Evolutionary conservation across 2,888 invertebrate genomes (phyloP), one percentile per base, ranked within the genome.

Genomic region (Marasmarcha lunaedactyla): DNA sequence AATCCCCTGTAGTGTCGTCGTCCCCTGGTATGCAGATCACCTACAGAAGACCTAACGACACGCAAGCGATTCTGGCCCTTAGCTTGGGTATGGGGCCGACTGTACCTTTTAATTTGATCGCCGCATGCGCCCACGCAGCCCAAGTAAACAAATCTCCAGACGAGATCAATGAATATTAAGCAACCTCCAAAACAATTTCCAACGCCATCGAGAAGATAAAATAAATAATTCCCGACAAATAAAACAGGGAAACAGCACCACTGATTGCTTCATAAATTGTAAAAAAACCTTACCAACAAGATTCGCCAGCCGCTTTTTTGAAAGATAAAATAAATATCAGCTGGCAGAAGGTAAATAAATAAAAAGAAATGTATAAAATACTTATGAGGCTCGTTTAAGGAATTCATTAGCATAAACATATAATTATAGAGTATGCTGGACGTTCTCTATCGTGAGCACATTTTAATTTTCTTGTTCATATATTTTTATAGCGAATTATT

Each of bases 201-300:
- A 69, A 54, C 62, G 58, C 66, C 65, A 58, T 67, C 58, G 57
- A 53, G 50, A 54, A 67, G 62, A 70, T 65, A 67, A 70, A 70
- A 71, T 68, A 71, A 74, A 74, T 72, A 72, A 72, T 69, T 59
- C 59, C 57, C 62, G 61, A 57, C 57, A 63, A 71, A 76, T 71
- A 73, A 71, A 73, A 59, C 61, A 53, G 54, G 58, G 54, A 60
- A 69, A 67, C n/a, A 70, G 64, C 64, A 69, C 64, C 67, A 64
- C 61, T 71, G 76, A 76, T 77, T 76, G 73, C 71, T 69, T 73
- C 74, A 74, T 76, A 78, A 77, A 76, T 78, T 76, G 73, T 68
- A 68, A 70, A 66, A 68, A 67, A 54, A 62, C 57, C 53, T 55
- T 55, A 55, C 57, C 60, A 62, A 67, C 63, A 59, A 59, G 60